Evolutionary conservation across 2,797 vertebrate genomes (phyloP), one percentile per base, ranked within the genome.

Genomic region (Dendrocincla fuliginosa): DNA sequence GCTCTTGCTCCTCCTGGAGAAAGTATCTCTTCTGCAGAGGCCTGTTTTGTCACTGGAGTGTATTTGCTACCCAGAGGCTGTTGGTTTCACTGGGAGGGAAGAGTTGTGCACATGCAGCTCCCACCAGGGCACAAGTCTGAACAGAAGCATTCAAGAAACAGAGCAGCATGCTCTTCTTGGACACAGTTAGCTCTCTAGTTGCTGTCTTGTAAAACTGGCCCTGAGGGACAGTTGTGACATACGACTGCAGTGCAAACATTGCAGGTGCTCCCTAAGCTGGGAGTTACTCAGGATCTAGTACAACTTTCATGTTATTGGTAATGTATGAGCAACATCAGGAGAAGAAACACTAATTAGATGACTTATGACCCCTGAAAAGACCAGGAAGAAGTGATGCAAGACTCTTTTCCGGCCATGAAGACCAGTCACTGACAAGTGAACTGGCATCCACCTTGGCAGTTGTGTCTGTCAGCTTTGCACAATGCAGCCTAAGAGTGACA

Each of bases 281-380:
- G 65, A 57, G n/a, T 55, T 69, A 37, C 22, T 41, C 46, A 56
- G 28, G 42, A 80, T 74, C 53, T 80, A 87, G 59, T 28, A 69
- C 39, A 70, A 46, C 27, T 61, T 92, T 64, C 25, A 47, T 11
- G 53, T 87, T 80, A 53, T 25, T 44, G 46, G 41, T 77, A 78
- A 91, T 44, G 18, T 10, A 83, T 37, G 46, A 92, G 35, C 35
- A 83, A 61, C 27, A 84, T 55, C 65, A 87, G 65, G 10, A 94
- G 78, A 68, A 83, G 37, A 82, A 93, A 89, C 55, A 52, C 41
- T 89, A 70, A 95, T 80, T 20, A 44, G 78, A 78, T 92, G 30
- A 76, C 28, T 91, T 87, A 61, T 8, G 46, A 84, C n/a, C 59
- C 33, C 42, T 84, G 73, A 88, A 81, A 91, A 75, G 60, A 82